Evolutionary conservation across 1,140 invertebrate species (phyloP).

Genomic region (Arion vulgaris): DNA sequence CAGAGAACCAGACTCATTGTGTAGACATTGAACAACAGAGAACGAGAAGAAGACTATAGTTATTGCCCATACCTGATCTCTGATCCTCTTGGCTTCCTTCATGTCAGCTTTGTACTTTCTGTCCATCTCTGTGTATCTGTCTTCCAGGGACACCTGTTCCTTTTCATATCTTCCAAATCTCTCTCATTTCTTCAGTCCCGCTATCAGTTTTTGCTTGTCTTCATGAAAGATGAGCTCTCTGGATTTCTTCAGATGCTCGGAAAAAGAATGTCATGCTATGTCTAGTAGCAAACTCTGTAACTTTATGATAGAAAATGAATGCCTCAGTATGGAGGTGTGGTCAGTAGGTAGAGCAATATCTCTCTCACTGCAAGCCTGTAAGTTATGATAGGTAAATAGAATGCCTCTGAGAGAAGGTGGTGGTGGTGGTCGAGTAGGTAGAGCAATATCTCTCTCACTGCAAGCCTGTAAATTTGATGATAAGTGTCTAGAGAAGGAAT

Average conservation of each 20-base stretch:
- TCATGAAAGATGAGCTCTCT: neutral
- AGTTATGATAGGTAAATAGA: neutral
- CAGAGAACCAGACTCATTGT: no score
- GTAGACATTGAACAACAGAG: no score
- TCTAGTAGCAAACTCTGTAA: no score
- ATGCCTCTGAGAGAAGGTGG: neutral
- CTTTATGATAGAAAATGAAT: no score
- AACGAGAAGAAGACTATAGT: no score
- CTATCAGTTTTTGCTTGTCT: conserved; percentile 6
- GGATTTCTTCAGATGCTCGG: neutral
- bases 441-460: neutral
- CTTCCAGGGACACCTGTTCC: neutral
- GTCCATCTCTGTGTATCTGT: neutral
- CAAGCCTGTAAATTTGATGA: neutral
- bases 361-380: conserved; percentile 6
- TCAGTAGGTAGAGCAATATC: no score
- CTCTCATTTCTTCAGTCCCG: neutral
- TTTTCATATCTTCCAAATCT: neutral
- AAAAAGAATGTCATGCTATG: no score
- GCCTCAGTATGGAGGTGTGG: no score
- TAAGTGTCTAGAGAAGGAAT: no score
- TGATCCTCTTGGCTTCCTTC: conserved; percentile 2
- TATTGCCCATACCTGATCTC: neutral
- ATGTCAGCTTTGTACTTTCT: neutral
- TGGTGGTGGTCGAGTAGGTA: neutral